Conservation (phyloP, 2,113 vertebrate genomes). For the Zosterops hypoxanthus region DNA sequence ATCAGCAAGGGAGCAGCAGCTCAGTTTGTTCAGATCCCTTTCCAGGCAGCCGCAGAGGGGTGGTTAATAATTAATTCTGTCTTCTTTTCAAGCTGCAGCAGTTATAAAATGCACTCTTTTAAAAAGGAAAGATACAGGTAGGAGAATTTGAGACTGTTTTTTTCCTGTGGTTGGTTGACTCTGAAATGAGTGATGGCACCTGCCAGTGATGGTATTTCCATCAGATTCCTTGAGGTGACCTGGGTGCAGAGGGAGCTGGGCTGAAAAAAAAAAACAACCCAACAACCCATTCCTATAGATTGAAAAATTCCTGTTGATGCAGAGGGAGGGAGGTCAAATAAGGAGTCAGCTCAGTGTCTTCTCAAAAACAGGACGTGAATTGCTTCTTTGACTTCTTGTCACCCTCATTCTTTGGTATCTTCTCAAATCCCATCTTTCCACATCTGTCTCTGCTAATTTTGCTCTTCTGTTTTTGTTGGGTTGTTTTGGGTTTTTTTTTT, state of each 20-base stretch:
- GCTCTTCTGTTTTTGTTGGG: not conserved
- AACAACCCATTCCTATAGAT: accelerated
- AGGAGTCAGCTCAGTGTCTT: not conserved
- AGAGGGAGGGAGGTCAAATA: not conserved
- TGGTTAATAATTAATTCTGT: not conserved
- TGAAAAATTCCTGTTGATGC: not conserved
- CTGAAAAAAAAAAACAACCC: too few species aligned
- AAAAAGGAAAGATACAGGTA: not conserved
- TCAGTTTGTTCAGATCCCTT: accelerated
- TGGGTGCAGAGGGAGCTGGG: not conserved
- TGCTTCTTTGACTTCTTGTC: not conserved
- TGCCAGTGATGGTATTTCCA: not conserved
- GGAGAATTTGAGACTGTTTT: not conserved
- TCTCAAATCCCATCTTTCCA: not conserved
- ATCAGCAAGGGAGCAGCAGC: not conserved
- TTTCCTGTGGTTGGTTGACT: not conserved
- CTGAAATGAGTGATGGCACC: not conserved
- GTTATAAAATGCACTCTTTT: accelerated
- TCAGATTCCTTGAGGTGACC: not conserved
- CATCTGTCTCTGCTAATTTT: not conserved
- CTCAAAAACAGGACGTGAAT: accelerated
- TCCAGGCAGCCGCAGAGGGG: not conserved
- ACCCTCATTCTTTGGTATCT: not conserved
- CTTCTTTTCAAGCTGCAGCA: not conserved
- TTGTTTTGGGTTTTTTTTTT: too few species aligned